Conservation (phyloP, 2,113 vertebrate species). For the Tachysurus vachellii region DNA sequence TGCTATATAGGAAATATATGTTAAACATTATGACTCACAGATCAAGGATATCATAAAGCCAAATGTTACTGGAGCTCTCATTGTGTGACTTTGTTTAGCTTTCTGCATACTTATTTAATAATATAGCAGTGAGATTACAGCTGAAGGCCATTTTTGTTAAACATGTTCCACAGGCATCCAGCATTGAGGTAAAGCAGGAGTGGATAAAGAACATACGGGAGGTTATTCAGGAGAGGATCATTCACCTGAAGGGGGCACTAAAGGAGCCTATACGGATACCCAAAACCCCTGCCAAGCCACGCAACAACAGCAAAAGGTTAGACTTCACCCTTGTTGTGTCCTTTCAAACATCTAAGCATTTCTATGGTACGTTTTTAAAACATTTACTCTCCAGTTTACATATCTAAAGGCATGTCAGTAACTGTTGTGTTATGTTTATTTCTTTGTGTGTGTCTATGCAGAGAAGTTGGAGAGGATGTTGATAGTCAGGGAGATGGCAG, state of each 20-base stretch:
- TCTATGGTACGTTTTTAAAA: not conserved
- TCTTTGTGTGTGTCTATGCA: constrained; percentile 59
- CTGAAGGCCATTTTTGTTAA: not conserved
- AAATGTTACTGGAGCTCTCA: not conserved
- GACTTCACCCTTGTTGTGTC: not conserved
- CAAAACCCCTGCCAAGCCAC: constrained; percentile 89
- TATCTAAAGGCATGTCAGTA: not conserved
- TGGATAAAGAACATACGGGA: constrained; percentile 99
- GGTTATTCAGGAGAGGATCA: constrained; percentile 98
- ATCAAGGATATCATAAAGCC: not conserved
- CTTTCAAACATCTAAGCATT: not conserved
- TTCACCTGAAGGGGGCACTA: constrained; percentile 95
- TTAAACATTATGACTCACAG: not conserved
- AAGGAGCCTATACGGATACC: constrained; percentile 96
- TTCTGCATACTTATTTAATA: not conserved
- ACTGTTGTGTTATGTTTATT: not conserved
- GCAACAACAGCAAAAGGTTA: constrained; percentile 91
- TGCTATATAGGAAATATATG: constrained; percentile 51
- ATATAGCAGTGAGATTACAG: not conserved
- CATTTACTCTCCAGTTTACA: not conserved
- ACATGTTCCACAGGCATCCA: constrained; percentile 79
- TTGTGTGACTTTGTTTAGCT: too few species aligned
- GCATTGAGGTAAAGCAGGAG: constrained; percentile 95
- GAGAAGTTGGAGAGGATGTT: constrained; percentile 89
- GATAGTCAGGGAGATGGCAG: constrained; percentile 97